phyloP scores from a whole-genome alignment of 2,888 invertebrate genomes.

The Amblyjoppa fuscipennis region DNA sequence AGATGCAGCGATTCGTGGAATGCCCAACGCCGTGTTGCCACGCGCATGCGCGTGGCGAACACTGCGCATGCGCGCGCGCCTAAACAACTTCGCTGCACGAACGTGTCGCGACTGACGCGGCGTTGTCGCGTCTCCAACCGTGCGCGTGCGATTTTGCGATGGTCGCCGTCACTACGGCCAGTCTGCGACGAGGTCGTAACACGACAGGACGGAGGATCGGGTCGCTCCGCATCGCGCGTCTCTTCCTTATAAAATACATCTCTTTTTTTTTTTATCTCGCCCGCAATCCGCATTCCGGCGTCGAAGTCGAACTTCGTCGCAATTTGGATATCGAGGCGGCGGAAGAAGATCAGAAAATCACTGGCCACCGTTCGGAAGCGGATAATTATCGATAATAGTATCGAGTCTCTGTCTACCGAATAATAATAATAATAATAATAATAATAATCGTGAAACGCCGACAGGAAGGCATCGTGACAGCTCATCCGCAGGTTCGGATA shows the following conservation, averaged over 20 bases:
- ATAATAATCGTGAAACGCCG: not conserved
- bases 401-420: slow-evolving; percentile 11
- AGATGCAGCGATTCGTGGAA: slow-evolving; percentile 20
- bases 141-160: slow-evolving; percentile 12
- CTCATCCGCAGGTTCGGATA: slow-evolving; percentile 34
- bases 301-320: not conserved
- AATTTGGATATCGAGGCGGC: not conserved
- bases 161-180: slow-evolving; percentile 3
- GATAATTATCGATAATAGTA: slow-evolving; percentile 16
- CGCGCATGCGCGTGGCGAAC: not conserved
- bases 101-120: slow-evolving; percentile 4
- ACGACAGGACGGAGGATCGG: not conserved
- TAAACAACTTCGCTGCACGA: not conserved
- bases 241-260: slow-evolving; percentile 13
- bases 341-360: not conserved
- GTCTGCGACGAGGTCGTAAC: slow-evolving; percentile 53
- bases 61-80: slow-evolving; percentile 17
- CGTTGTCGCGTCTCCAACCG: slow-evolving; percentile 35
- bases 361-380: not conserved
- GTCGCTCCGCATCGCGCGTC: slow-evolving; percentile 15
- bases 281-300: not conserved
- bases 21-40: slow-evolving; percentile 21
- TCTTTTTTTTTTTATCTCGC: not conserved
- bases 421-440: not conserved
- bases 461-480: slow-evolving; percentile 21